phyloP scores from a whole-genome alignment of 2,888 invertebrate genomes.

The Amorpha juglandis region DNA sequence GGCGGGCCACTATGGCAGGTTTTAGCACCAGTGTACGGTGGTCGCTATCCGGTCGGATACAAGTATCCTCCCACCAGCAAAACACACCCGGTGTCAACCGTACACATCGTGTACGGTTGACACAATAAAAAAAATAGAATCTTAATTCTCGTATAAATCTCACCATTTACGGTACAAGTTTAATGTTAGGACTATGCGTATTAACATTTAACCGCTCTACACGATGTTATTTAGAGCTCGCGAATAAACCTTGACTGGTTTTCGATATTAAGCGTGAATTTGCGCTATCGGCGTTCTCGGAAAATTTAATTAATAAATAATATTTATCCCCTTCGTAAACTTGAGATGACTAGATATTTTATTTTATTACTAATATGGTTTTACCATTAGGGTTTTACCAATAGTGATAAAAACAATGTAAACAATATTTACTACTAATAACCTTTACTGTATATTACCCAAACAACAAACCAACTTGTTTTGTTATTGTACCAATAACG shows the following conservation, averaged over 20 bases:
- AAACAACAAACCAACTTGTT: no score
- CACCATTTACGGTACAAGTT: conserved; percentile 45
- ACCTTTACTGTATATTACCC: no score
- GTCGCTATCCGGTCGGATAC: no score
- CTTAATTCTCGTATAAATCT: conserved; percentile 28
- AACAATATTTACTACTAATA: no score
- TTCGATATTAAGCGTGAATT: conserved; percentile 10
- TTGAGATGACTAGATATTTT: conserved; percentile 30
- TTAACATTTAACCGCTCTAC: conserved; percentile 47
- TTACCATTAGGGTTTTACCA: no score
- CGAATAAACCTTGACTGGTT: conserved; percentile 12
- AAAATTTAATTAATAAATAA: conserved; percentile 28
- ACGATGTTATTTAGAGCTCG: conserved; percentile 1
- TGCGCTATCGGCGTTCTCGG: conserved; percentile 22
- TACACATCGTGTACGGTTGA: conserved; percentile 26
- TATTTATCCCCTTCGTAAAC: conserved; percentile 33
- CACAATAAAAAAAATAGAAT: conserved; percentile 33
- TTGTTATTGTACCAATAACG: no score
- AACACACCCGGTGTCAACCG: no score
- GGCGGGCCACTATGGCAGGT: no score
- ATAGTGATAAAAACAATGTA: no score
- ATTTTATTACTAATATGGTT: no score
- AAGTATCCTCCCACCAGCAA: no score
- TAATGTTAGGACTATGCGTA: conserved; percentile 38
- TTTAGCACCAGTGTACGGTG: no score